Conservation (phyloP, 2,888 invertebrate species). For the Drosophila dives region DNA sequence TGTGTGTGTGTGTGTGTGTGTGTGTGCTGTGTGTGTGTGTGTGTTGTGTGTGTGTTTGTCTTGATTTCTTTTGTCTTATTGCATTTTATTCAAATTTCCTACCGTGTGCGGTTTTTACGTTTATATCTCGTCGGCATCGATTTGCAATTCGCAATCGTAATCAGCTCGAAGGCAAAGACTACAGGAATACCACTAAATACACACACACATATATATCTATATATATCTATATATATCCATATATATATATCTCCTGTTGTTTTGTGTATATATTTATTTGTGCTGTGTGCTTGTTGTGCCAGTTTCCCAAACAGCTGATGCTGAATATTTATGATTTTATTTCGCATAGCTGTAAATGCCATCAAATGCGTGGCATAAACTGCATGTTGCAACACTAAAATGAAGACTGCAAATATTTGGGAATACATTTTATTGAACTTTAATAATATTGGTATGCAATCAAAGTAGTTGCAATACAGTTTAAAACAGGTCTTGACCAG, state of each 20-base stretch:
- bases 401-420: slow-evolving; percentile 6
- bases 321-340: slow-evolving; percentile 67
- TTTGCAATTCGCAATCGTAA: slow-evolving; percentile 81
- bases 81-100: slow-evolving; percentile 82
- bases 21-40: too few relatives aligned
- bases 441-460: not conserved
- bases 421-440: not conserved
- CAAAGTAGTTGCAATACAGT: not conserved
- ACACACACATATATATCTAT: slow-evolving; percentile 1
- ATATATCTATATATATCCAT: not conserved
- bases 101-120: slow-evolving; percentile 81
- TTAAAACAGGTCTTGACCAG: not conserved
- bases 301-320: slow-evolving; percentile 62
- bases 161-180: slow-evolving; percentile 65
- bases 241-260: not conserved
- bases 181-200: slow-evolving; percentile 13
- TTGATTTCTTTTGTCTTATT: slow-evolving; percentile 76
- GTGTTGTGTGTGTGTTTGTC: slow-evolving; percentile 36
- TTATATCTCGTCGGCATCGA: slow-evolving; percentile 70
- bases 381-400: slow-evolving; percentile 2
- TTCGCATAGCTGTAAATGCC: slow-evolving; percentile 22
- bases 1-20: too few relatives aligned
- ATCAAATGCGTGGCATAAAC: slow-evolving; percentile 9
- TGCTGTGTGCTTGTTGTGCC: slow-evolving; percentile 50
- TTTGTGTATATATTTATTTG: slow-evolving; percentile 12